Evolutionary conservation across 2,113 vertebrate genomes (phyloP).

Genomic region (Plecturocebus donacophilus): DNA sequence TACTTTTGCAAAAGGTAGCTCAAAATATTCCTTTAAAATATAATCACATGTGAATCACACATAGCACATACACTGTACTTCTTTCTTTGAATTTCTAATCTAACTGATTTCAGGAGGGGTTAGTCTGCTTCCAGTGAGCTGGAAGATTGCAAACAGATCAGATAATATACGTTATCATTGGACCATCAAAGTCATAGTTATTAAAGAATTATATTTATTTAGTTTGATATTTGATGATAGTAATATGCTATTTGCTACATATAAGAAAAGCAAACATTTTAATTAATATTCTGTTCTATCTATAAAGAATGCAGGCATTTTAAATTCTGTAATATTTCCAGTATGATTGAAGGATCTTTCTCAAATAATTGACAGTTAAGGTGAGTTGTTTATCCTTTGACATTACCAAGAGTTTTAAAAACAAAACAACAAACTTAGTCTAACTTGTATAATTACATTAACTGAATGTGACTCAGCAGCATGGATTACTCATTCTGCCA

Average conservation of each 20-base stretch:
- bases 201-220: neutral
- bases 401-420: neutral
- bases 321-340: neutral
- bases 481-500: slow-evolving; percentile 24
- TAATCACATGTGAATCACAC: slow-evolving; percentile 13
- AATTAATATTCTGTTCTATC: neutral
- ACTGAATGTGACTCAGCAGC: slow-evolving; percentile 32
- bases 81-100: slow-evolving; percentile 45
- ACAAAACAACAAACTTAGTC: neutral
- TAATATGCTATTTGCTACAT: neutral
- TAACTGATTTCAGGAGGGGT: neutral
- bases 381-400: neutral
- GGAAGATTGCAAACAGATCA: neutral
- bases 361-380: slow-evolving; percentile 35
- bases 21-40: slow-evolving; percentile 48
- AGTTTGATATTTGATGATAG: neutral
- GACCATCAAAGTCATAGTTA: neutral
- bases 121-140: neutral
- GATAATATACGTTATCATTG: neutral
- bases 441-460: slow-evolving; percentile 49
- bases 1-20: slow-evolving; percentile 32
- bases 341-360: neutral
- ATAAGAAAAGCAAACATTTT: neutral
- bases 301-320: neutral
- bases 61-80: neutral